Base-by-base conservation (phyloP, 2,113 vertebrate species). In the Istiophorus platypterus region DNA sequence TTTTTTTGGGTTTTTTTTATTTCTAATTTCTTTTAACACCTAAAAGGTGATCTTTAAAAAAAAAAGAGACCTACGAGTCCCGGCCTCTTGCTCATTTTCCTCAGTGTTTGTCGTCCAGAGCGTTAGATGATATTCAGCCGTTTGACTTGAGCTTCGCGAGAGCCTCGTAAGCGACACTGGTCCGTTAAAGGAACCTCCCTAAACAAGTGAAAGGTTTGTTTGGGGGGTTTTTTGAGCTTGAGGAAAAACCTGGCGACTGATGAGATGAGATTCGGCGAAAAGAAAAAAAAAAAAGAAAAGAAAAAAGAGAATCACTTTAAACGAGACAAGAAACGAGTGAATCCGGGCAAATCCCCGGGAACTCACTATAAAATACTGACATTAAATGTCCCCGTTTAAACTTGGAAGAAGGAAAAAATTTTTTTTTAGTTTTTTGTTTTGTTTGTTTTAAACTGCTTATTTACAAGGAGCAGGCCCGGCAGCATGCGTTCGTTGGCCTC, bases 311-410 rank as follows among this genome's bases (percentile, higher is more conserved):
- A 61, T 76, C 70, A 70, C 56, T 87, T 88, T 49, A 88, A 82
- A 80, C 12, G 12, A 65, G n/a, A 80, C 5, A 41, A 65, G 64
- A 27, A 84, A 64, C 51, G 41, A 85, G 88, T 88, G 87, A 84
- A 26, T 87, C 80, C 80, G 58, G 58, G 70, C 29, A 26, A 27
- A 61, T 57, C 29, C 31, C 41, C 66, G 83, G 83, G 89, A 73
- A 66, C 62, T 89, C 90, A 88, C 88, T 88, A 63, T 89, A 91
- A 91, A 90, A 84, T 57, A 58, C 22, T 78, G 85, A 90, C 88
- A 91, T 92, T 4, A 82, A 91, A 92, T 90, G 90, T 92, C 89
- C 88, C 88, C 63, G 52, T 52, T 80, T 81, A 39, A 81, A 85
- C 76, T 75, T 80, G 79, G 80, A 75, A 54, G n/a, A n/a, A n/a